phyloP scores from a whole-genome alignment of 2,113 vertebrate genomes.

The Nesoenas mayeri region DNA sequence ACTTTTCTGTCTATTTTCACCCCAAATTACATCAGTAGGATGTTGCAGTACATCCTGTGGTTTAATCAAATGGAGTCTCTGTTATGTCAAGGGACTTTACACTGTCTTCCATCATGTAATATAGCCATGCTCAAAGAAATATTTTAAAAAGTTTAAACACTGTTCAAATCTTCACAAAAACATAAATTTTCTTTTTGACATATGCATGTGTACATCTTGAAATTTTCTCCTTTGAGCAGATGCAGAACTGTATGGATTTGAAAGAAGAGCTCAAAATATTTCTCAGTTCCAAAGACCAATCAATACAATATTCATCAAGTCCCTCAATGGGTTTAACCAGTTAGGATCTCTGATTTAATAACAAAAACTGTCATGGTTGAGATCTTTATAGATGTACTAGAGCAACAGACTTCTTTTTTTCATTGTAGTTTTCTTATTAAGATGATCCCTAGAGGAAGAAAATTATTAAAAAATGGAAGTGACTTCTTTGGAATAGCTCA shows the following conservation, averaged over 20 bases:
- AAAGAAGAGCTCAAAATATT: background rate
- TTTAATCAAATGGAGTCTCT: background rate
- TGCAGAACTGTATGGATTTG: background rate
- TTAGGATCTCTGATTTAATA: background rate
- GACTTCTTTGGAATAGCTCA: accelerated
- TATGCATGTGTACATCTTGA: background rate
- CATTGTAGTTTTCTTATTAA: background rate
- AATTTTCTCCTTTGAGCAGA: background rate
- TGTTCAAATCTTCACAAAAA: accelerated
- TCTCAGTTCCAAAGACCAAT: background rate
- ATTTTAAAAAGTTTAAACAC: background rate
- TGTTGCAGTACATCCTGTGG: background rate
- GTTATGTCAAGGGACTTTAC: background rate
- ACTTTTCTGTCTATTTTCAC: background rate
- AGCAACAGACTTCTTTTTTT: background rate
- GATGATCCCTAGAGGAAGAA: background rate
- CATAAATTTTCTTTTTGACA: background rate
- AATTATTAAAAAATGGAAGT: background rate
- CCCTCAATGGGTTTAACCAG: background rate
- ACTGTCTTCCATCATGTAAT: background rate
- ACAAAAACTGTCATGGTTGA: background rate
- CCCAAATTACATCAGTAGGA: background rate
- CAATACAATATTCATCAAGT: background rate
- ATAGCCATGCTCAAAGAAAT: background rate
- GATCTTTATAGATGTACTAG: background rate